Evolutionary conservation across 2,113 vertebrate genomes (phyloP), one percentile per base, ranked within the genome.

Genomic region (Oophaga pumilio): DNA sequence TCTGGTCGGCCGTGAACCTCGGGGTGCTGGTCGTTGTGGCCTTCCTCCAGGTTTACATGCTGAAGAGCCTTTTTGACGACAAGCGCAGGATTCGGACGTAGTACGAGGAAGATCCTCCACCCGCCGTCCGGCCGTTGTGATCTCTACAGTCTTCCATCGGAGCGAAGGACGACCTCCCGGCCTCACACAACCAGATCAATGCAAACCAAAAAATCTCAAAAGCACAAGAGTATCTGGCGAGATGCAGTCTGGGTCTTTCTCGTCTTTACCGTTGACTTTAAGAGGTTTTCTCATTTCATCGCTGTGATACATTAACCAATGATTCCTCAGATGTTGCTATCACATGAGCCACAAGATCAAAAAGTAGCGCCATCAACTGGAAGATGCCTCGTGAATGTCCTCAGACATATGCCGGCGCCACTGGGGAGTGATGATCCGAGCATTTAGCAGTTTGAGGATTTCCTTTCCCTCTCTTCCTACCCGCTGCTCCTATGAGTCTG

Each of bases 31-130:
- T 97, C 80, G 86, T 94, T 5, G 97, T 97, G 80, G 95, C 96
- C 0, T 85, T 96, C 15, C 94, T 95, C 0, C 97, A 97, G 76
- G 96, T 97, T 56, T 97, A 95, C 94, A 96, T 96, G 0, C 92
- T 97, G 52, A 96, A 96, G 87, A 96, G 94, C 92, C 95, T 97
- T 88, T 97, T 97, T 73, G 95, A 97, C 0, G 96, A 96, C 84
- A 96, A 95, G 92, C 91, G 94, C 64, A 93, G 91, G 8, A 92
- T 96, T 80, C 93, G 90, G 89, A 96, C 96, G 62, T 97, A 96
- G 91, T 89, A 78, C 26, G 8, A 26, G 57, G 79, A 43, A 64
- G 8, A 13, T 15, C 13, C 12, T 82, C 2, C 14, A 18, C 20
- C 12, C 50, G 26, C 24, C 7, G 26, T 43, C 56, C n/a, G 52